Percentiles rank a stretch among this genome's conserved stretches.
Evolutionary conservation across 2,888 invertebrate species (phyloP).

Genomic region (Nymphalis polychloros): DNA sequence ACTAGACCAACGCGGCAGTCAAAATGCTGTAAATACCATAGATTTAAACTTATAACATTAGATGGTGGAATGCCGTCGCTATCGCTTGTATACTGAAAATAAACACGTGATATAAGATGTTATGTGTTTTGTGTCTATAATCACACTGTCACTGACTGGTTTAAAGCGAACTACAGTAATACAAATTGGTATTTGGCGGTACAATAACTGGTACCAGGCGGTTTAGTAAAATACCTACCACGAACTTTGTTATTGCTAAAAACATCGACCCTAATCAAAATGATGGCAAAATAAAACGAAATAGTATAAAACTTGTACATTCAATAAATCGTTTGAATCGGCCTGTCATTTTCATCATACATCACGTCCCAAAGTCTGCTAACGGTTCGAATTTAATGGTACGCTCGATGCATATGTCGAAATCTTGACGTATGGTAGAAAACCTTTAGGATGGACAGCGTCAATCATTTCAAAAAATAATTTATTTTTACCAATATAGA

Average conservation of each 20-base stretch:
- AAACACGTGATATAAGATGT: no score
- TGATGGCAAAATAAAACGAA: not conserved
- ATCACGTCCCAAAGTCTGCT: slow-evolving; percentile 29
- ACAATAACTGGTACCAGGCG: no score
- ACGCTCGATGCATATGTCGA: slow-evolving; percentile 24
- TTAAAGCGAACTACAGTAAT: no score
- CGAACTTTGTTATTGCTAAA: not conserved
- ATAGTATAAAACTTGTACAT: not conserved
- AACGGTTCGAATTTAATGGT: slow-evolving; percentile 26
- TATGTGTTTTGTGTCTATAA: no score
- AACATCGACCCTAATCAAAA: not conserved
- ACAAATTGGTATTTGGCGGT: no score
- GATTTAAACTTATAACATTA: no score
- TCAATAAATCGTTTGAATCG: slow-evolving; percentile 16
- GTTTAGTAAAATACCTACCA: no score
- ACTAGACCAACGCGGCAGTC: no score
- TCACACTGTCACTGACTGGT: no score
- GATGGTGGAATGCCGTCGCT: no score
- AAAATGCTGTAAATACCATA: no score
- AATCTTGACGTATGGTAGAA: slow-evolving; percentile 23
- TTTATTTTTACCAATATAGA: slow-evolving; percentile 18
- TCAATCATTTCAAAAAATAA: slow-evolving; percentile 30
- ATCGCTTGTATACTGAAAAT: no score
- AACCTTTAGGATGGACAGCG: slow-evolving; percentile 24
- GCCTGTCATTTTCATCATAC: slow-evolving; percentile 29